Evolutionary conservation across 2,888 invertebrate genomes (phyloP).

Genomic region (Tiliacea citrago): DNA sequence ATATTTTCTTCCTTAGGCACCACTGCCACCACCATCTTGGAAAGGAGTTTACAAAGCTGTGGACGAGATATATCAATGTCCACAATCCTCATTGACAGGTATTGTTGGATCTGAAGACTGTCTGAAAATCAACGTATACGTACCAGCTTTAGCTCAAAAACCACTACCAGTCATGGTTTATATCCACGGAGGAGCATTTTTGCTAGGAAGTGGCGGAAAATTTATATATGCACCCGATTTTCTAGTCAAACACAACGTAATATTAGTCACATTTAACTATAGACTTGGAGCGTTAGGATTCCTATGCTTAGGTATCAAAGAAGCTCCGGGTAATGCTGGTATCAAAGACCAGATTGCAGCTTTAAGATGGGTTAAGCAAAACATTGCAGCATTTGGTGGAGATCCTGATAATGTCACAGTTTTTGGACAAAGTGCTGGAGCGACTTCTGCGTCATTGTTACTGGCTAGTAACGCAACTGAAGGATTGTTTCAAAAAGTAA

Average conservation of each 20-base stretch:
- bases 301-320: slow-evolving; percentile 83
- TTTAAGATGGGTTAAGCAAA: slow-evolving; percentile 85
- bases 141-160: slow-evolving; percentile 73
- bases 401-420: slow-evolving; percentile 85
- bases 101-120: slow-evolving; percentile 83
- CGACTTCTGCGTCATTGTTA: slow-evolving; percentile 78
- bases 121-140: slow-evolving; percentile 83
- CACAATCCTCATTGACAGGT: slow-evolving; percentile 74
- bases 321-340: slow-evolving; percentile 86
- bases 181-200: slow-evolving; percentile 86
- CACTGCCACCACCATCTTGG: slow-evolving; percentile 84
- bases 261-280: slow-evolving; percentile 86
- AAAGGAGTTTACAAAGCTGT: slow-evolving; percentile 82
- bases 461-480: slow-evolving; percentile 78
- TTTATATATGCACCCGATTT: slow-evolving; percentile 83
- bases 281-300: slow-evolving; percentile 85
- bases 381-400: slow-evolving; percentile 85
- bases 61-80: slow-evolving; percentile 80
- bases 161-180: slow-evolving; percentile 85
- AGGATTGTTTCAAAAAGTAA: slow-evolving; percentile 82
- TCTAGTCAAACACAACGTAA: slow-evolving; percentile 81
- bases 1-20: slow-evolving; percentile 75
- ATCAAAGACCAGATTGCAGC: slow-evolving; percentile 87
- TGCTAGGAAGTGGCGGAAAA: slow-evolving; percentile 83
- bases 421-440: slow-evolving; percentile 87